Percentiles rank a stretch among this genome's conserved stretches.
These are phyloP conservation scores for Drosophila mauritiana DNA, from an alignment of 1,140 invertebrate genomes.

Conservation along the genomic window DNA sequence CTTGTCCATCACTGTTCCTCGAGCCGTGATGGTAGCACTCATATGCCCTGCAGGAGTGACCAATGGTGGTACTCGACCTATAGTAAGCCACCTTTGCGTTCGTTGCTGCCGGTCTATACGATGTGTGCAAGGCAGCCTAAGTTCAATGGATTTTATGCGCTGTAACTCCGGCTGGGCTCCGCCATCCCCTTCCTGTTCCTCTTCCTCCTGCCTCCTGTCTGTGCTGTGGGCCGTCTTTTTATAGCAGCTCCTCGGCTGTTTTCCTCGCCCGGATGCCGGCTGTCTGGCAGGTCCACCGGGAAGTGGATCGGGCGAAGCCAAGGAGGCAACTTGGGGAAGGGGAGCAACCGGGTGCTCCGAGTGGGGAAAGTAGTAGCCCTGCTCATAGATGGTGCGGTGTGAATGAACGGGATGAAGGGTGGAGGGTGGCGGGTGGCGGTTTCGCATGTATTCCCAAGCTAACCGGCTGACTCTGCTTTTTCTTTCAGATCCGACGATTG, in stretches of 20 bases:
- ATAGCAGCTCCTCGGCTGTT: constrained; percentile 56
- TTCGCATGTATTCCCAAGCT: neutral
- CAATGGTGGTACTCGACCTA: neutral
- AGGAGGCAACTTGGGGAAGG: neutral
- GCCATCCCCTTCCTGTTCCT: neutral
- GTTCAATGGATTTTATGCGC: constrained; percentile 70
- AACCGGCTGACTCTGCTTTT: constrained; percentile 7
- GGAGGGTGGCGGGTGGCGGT: neutral
- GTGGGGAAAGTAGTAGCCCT: no score
- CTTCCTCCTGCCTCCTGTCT: constrained; percentile 19
- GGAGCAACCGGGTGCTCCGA: no score
- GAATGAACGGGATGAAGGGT: neutral
- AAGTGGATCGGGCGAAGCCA: neutral
- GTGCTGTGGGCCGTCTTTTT: constrained; percentile 61
- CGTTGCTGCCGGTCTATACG: constrained; percentile 7
- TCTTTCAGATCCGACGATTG: constrained; percentile 51
- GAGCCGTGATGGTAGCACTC: no score
- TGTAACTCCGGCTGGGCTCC: constrained; percentile 10
- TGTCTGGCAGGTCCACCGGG: constrained; percentile 31
- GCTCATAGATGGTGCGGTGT: neutral
- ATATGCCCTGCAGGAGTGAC: neutral
- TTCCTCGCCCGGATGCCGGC: constrained; percentile 38
- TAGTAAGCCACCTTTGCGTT: neutral
- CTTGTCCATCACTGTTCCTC: no score
- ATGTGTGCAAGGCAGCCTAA: constrained; percentile 64